Evolutionary conservation across 2,797 vertebrate species (phyloP).

Genomic region (Rhodeus uyekii): DNA sequence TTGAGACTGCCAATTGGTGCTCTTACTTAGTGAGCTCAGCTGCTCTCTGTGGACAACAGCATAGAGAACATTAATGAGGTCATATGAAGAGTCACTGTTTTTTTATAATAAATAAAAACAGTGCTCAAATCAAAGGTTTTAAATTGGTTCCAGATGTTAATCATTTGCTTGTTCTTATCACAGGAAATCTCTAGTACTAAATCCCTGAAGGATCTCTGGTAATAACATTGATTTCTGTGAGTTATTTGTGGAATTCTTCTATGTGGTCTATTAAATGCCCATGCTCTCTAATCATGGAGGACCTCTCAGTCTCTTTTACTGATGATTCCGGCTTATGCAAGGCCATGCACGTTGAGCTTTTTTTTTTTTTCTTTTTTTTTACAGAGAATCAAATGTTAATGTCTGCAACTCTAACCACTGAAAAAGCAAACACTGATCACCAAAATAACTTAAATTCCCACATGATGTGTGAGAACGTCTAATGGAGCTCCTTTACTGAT

Average conservation of each 20-base stretch:
- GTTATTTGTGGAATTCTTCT: slow-evolving; percentile 12
- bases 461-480: not conserved
- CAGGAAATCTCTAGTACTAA: not conserved
- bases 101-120: not conserved
- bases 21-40: not conserved
- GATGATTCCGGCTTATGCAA: slow-evolving; percentile 41
- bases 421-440: not conserved
- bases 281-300: slow-evolving; percentile 7
- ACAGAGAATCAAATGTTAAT: slow-evolving; percentile 13
- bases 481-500: not conserved
- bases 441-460: not conserved
- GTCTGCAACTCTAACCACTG: slow-evolving; percentile 22
- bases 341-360: slow-evolving; percentile 29
- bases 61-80: not conserved
- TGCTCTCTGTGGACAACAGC: not conserved
- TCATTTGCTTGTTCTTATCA: not conserved
- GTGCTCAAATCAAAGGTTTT: not conserved
- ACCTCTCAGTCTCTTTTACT: slow-evolving; percentile 46
- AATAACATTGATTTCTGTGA: slow-evolving; percentile 13
- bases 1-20: not conserved
- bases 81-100: not conserved
- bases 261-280: slow-evolving; percentile 15
- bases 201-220: not conserved
- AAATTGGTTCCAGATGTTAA: not conserved
- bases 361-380: too few species aligned